Evolutionary conservation across 2,888 invertebrate genomes (phyloP).

Genomic region (Baronia brevicornis): DNA sequence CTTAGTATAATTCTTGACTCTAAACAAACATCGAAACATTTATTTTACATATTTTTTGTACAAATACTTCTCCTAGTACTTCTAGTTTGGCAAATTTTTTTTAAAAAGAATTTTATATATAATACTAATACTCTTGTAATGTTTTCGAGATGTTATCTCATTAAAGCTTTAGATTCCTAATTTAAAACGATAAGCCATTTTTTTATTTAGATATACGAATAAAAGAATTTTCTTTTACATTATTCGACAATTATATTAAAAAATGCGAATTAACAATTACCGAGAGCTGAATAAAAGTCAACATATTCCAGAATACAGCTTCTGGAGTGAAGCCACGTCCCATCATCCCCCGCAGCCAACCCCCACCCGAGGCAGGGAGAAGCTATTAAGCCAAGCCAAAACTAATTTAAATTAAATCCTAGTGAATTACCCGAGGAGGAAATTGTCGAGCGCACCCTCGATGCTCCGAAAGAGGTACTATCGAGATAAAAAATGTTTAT

Average conservation of each 20-base stretch:
- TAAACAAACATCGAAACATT: no score
- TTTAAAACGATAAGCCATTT: no score
- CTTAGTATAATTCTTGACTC: no score
- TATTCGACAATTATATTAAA: slow-evolving; percentile 10
- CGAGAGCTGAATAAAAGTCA: slow-evolving; percentile 20
- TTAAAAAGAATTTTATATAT: no score
- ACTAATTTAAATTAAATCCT: slow-evolving; percentile 86
- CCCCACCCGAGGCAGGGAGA: slow-evolving; percentile 69
- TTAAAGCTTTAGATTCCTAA: no score
- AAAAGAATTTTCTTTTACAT: no score
- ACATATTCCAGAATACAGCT: slow-evolving; percentile 47
- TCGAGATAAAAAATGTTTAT: slow-evolving; percentile 22
- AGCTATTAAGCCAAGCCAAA: slow-evolving; percentile 92
- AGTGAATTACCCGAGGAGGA: slow-evolving; percentile 81
- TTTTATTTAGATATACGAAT: no score
- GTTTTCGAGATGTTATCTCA: no score
- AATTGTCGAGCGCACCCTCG: slow-evolving; percentile 74
- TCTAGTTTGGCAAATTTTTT: no score
- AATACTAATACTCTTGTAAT: no score
- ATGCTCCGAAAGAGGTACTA: slow-evolving; percentile 57
- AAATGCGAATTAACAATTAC: slow-evolving; percentile 22
- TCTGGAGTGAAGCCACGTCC: slow-evolving; percentile 56
- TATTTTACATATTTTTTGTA: no score
- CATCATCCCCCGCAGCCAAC: slow-evolving; percentile 32
- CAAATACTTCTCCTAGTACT: no score